phyloP scores from a whole-genome alignment of 2,113 vertebrate genomes.

The Maccullochella peelii region DNA sequence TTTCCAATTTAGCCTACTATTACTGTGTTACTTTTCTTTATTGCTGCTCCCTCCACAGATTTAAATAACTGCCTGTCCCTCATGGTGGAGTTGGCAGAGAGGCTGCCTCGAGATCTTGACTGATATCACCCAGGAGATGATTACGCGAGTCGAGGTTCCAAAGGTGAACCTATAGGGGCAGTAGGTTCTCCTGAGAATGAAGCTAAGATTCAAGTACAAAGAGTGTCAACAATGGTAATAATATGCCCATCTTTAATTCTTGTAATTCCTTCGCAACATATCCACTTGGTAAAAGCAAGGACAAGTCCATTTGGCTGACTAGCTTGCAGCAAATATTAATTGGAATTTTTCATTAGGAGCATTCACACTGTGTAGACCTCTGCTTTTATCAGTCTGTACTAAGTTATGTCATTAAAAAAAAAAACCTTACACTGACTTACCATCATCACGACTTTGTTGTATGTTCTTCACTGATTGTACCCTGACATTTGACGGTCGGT shows the following conservation, averaged over 20 bases:
- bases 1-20: neutral
- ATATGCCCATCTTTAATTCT: neutral
- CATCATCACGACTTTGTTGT: neutral
- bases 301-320: neutral
- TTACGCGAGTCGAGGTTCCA: neutral
- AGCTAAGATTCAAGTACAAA: neutral
- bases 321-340: slow-evolving; percentile 21
- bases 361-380: neutral
- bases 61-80: neutral
- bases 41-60: neutral
- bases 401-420: neutral
- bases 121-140: neutral
- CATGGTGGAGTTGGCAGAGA: neutral
- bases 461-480: neutral
- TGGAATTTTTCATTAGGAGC: neutral
- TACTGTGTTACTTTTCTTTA: neutral
- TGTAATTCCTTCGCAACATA: slow-evolving; percentile 8
- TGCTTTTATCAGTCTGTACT: neutral
- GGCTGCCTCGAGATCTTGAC: neutral
- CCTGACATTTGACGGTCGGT: neutral
- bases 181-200: slow-evolving; percentile 6
- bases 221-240: slow-evolving; percentile 3
- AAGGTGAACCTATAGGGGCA: neutral
- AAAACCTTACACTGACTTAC: neutral
- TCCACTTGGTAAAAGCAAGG: neutral